Base-by-base conservation (phyloP, 2,113 vertebrate species). In the Xyliphius kryptos region DNA sequence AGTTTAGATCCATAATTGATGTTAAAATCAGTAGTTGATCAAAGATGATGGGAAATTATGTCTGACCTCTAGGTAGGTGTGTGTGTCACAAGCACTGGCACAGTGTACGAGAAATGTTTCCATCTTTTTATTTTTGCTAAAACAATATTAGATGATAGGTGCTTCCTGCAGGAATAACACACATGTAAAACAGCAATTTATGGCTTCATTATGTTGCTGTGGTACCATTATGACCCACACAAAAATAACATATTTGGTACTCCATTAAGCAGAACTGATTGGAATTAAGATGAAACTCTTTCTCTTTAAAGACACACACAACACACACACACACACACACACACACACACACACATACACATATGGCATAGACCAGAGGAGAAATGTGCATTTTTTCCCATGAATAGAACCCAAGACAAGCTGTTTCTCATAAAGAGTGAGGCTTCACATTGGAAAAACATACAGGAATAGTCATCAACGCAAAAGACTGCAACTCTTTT, bases 71-170 rank as follows among this genome's bases (percentile, higher is more conserved):
- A 78, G 76, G 70, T 74, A 74, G 63, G 74, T 22, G 65, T 64
- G 56, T 56, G 43, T n/a, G 59, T 63, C 61, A 53, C 32, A 21
- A 44, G 19, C 69, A 77, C 74, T 78, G 76, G 73, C 72, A 72
- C 70, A 70, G 55, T 41, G 43, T n/a, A 5, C 51, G 26, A 49
- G 46, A 75, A 75, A 72, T 58, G 37, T 69, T 77, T 73, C 74
- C 72, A 77, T 78, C 66, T 77, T 77, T 77, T 67, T 68, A 71
- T 74, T 74, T 76, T 67, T 51, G 57, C 63, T 46, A 57, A 67
- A 66, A 46, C 13, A 46, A 46, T 32, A n/a, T 68, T 56, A 59
- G 70, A 77, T 61, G 59, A 73, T 71, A 69, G 68, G 62, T 47
- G 50, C 63, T 40, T 56, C 36, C 32, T 32, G 58, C 63, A 40